Evolutionary conservation across 2,888 invertebrate species (phyloP).

Genomic region (Endotricha flammealis): DNA sequence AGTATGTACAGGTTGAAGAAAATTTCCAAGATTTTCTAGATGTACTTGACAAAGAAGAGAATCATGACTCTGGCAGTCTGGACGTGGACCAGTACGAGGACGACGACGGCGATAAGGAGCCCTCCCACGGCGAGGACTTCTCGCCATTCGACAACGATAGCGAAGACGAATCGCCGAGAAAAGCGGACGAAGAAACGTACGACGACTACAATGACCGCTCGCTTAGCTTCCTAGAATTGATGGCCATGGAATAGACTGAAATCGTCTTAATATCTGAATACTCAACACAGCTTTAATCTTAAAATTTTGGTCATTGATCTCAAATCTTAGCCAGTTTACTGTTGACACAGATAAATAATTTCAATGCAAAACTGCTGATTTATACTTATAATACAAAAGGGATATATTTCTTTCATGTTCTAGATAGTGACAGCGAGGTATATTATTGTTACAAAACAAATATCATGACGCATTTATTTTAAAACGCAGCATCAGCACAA

Average conservation of each 20-base stretch:
- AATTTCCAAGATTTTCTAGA: constrained; percentile 57
- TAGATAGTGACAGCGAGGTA: constrained; percentile 9
- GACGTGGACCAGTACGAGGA: constrained; percentile 35
- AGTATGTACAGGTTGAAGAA: constrained; percentile 44
- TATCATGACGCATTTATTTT: constrained; percentile 49
- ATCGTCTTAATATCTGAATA: constrained; percentile 25
- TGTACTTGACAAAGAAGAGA: constrained; percentile 33
- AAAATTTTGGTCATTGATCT: constrained; percentile 27
- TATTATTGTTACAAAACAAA: constrained; percentile 25
- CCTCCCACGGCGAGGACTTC: constrained; percentile 25
- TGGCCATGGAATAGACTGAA: constrained; percentile 70
- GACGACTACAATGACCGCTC: constrained; percentile 42
- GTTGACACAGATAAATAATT: not conserved
- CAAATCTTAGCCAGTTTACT: constrained; percentile 21
- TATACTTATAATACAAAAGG: not conserved
- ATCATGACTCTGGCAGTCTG: constrained; percentile 24
- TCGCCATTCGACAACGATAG: constrained; percentile 31
- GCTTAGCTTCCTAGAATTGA: constrained; percentile 60
- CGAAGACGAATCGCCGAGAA: constrained; percentile 25
- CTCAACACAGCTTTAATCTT: constrained; percentile 35
- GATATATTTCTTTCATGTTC: not conserved
- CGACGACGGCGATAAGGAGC: constrained; percentile 31
- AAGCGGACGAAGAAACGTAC: constrained; percentile 26
- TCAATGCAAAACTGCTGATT: not conserved
- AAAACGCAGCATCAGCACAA: constrained; percentile 22